Evolutionary conservation across 2,888 invertebrate genomes (phyloP).

Genomic region (Ischnus inquisitorius): DNA sequence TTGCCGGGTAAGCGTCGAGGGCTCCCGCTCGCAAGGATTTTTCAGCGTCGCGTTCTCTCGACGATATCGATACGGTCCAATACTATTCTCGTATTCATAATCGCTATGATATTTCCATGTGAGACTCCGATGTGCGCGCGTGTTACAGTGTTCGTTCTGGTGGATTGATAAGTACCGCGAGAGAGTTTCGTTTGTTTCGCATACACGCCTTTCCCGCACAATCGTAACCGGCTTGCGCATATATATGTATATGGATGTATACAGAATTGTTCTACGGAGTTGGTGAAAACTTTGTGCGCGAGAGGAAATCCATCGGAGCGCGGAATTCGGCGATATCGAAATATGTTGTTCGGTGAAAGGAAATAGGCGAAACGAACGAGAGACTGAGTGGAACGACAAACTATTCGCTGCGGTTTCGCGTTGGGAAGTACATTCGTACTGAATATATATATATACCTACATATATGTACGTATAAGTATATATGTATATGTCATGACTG

Average conservation of each 20-base stretch:
- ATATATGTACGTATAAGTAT: neutral
- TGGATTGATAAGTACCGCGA: neutral
- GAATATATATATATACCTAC: neutral
- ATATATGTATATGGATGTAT: neutral
- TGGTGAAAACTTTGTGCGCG: conserved; percentile 4
- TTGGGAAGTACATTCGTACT: neutral
- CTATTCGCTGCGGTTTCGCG: conserved; percentile 19
- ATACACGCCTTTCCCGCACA: neutral
- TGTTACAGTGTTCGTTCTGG: neutral
- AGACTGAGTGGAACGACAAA: conserved; percentile 10
- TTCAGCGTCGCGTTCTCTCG: neutral
- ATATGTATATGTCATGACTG: neutral
- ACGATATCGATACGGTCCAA: neutral
- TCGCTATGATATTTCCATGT: neutral
- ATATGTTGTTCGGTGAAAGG: conserved; percentile 25
- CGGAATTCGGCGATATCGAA: conserved; percentile 37
- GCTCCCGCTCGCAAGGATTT: conserved; percentile 15
- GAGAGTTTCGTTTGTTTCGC: neutral
- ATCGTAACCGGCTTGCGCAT: neutral
- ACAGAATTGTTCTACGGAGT: neutral
- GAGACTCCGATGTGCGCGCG: neutral
- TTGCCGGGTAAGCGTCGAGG: conserved; percentile 54
- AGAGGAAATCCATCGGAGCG: conserved; percentile 4
- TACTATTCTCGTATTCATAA: neutral
- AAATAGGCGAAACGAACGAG: neutral